Conservation (phyloP, 2,113 vertebrate species). For the Nothoprocta perdicaria region DNA sequence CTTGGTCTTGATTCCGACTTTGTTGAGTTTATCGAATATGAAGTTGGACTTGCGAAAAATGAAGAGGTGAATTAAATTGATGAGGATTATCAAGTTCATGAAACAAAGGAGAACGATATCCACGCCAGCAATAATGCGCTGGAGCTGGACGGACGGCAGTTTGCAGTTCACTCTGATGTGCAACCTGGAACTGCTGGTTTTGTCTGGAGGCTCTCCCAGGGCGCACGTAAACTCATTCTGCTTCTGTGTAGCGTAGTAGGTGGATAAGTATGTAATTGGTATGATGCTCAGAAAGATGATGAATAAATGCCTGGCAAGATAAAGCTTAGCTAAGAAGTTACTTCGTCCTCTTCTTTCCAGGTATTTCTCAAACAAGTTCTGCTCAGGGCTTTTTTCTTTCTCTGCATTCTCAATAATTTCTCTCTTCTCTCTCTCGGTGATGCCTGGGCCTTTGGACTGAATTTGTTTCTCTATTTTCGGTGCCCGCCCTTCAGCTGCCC, state of each 20-base stretch:
- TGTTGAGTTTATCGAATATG: constrained; percentile 98
- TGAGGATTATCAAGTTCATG: constrained; percentile 95
- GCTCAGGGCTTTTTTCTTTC: constrained; percentile 98
- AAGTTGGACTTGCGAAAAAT: constrained; percentile 99
- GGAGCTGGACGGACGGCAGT: constrained; percentile 94
- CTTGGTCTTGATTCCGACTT: constrained; percentile 96
- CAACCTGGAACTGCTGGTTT: constrained; percentile 83
- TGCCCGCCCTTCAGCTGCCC: constrained; percentile 95
- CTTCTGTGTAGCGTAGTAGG: constrained; percentile 94
- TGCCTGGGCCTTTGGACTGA: constrained; percentile 96
- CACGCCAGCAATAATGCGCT: constrained; percentile 94
- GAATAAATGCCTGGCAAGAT: constrained; percentile 91
- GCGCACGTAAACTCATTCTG: constrained; percentile 98
- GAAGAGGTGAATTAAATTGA: constrained; percentile 95
- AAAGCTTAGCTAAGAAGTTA: constrained; percentile 97
- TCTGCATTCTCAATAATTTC: constrained; percentile 99
- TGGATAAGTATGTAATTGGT: constrained; percentile 94
- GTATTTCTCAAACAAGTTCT: constrained; percentile 99
- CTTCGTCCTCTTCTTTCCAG: constrained; percentile 94
- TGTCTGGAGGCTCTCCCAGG: constrained; percentile 89
- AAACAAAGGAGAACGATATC: constrained; percentile 92
- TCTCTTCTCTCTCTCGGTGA: constrained; percentile 91
- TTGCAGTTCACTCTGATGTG: constrained; percentile 94
- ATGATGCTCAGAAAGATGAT: constrained; percentile 97
- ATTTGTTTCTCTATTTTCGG: constrained; percentile 99